Conservation (phyloP, 23 tunicate species). For the Styela plicata region DNA sequence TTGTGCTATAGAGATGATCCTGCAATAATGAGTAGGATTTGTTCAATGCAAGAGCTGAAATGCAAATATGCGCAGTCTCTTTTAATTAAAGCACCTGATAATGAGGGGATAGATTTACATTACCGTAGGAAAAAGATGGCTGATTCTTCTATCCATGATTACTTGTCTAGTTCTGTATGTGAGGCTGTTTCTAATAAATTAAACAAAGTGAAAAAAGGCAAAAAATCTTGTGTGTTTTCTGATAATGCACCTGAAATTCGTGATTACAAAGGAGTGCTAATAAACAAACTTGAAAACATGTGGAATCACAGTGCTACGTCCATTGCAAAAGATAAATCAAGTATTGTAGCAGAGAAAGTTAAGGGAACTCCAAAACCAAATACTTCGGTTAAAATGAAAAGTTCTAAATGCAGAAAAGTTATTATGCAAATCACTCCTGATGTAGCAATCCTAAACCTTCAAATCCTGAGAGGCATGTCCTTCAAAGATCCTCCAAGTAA, state of each 20-base stretch:
- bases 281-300: constrained; percentile 5
- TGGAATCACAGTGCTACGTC: not conserved
- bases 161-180: not conserved
- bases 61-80: not conserved
- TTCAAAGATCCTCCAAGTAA: not conserved
- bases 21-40: not conserved
- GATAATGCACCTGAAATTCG: not conserved
- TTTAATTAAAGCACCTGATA: not conserved
- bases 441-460: not conserved
- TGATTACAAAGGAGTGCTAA: not conserved
- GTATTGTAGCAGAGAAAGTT: not conserved
- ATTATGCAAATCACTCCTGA: constrained; percentile 5
- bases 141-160: not conserved
- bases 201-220: too few relatives aligned
- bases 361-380: not conserved
- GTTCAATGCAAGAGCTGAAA: not conserved
- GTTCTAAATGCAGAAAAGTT: not conserved
- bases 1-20: not conserved
- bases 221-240: too few relatives aligned
- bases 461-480: not conserved
- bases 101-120: not conserved
- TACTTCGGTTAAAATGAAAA: not conserved
- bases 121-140: not conserved
- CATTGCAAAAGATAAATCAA: not conserved
- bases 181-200: not conserved